Base-by-base conservation (phyloP, 2,888 invertebrate species). In the Limnephilus rhombicus region DNA sequence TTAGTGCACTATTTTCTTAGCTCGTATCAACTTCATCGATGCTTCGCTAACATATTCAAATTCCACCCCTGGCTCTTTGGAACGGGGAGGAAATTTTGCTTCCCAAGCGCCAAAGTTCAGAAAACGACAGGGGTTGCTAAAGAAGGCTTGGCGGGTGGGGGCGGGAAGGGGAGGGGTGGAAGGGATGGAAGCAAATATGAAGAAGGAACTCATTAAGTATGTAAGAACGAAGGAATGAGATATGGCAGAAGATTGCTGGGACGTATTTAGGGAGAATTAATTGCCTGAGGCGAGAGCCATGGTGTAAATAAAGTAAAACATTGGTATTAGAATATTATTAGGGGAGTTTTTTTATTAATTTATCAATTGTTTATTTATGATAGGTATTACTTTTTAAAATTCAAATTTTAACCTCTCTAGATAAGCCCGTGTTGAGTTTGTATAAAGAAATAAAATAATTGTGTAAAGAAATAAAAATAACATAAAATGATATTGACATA, bases 191-290 rank as follows among this genome's bases (percentile, higher is more conserved):
- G 93, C 93, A 93, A 93, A 93, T 91, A 93, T 92, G 89, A 89
- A 87, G 93, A 93, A 91, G 85, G 92, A 92, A 92, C 93, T 93
- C 92, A 91, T 93, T 92, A 92, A 91, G 91, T 93, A 92, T 91
- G 93, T 91, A 93, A 93, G 93, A 91, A 92, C 92, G 92, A 92
- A 92, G 91, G 86, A 89, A 82, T 89, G 85, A 89, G 85, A 85
- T 82, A 89, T 85, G 89, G 83, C 89, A 37, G 89, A 89, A 85
- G 34, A 29, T 31, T 24, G 37, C 88, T 53, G 81, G 81, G 80
- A 37, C 37, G 89, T 37, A 89, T 41, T 89, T 41, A 86, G 86
- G 86, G 49, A 49, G 4, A 34, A 37, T 68, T 68, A 68, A 68
- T 68, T 68, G 68, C 68, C 68, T n/a, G 9, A n/a, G 9, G 68